phyloP scores from a whole-genome alignment of 2,888 invertebrate species.

The Aphidius colemani region DNA sequence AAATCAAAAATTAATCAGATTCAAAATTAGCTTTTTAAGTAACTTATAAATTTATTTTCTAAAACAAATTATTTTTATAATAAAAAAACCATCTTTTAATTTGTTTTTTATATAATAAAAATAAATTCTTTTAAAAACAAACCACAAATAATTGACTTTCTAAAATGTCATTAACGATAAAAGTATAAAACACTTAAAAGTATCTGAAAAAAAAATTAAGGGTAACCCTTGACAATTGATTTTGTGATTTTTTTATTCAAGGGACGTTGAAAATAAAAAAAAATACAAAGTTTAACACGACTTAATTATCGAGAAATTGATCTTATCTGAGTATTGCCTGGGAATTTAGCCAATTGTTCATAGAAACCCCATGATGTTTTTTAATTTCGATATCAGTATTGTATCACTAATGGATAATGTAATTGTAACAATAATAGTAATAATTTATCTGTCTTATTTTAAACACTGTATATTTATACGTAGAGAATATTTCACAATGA shows the following conservation, averaged over 20 bases:
- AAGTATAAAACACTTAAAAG: neutral
- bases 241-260: neutral
- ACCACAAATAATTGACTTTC: conserved; percentile 10
- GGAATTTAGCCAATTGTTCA: conserved; percentile 34
- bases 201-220: too few relatives aligned
- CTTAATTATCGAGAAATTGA: conserved; percentile 59
- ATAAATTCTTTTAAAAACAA: neutral
- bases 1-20: too few relatives aligned
- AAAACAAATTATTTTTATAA: too few relatives aligned
- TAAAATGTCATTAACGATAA: conserved; percentile 10
- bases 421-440: neutral
- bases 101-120: too few relatives aligned
- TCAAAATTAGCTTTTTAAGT: too few relatives aligned
- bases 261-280: neutral
- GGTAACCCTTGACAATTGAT: neutral
- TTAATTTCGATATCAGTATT: neutral
- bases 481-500: too few relatives aligned
- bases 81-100: too few relatives aligned
- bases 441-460: too few relatives aligned
- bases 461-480: too few relatives aligned
- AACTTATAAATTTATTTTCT: too few relatives aligned
- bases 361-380: conserved; percentile 22
- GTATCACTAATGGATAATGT: neutral
- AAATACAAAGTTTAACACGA: conserved; percentile 37
- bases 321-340: conserved; percentile 48